A percentile compares a stretch with the other conserved stretches of the same genome.
Evolutionary conservation across 2,888 invertebrate species (phyloP).

Genomic region (Linnaemya tessellans): DNA sequence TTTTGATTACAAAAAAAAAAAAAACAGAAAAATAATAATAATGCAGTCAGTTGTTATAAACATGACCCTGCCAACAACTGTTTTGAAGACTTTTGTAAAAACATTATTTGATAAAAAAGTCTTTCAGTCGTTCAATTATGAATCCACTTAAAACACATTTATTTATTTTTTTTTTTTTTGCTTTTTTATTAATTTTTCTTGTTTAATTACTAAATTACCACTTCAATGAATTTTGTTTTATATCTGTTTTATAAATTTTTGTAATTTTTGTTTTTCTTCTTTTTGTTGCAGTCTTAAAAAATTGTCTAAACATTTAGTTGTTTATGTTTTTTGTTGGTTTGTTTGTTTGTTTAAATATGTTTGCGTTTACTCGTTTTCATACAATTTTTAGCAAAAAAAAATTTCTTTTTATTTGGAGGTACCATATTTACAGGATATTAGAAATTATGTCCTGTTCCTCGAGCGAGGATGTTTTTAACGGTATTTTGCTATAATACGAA

Average conservation of each 20-base stretch:
- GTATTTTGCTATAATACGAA: constrained; percentile 30
- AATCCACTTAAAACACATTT: constrained; percentile 19
- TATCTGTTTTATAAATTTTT: constrained; percentile 53
- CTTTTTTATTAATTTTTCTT: constrained; percentile 66
- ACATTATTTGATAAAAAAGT: not conserved
- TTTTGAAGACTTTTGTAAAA: not conserved
- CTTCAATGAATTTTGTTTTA: constrained; percentile 80
- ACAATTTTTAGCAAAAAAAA: constrained; percentile 45
- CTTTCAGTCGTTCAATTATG: not conserved
- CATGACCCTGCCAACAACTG: not conserved
- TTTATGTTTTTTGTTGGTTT: constrained; percentile 57
- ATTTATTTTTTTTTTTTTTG: constrained; percentile 50
- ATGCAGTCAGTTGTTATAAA: no score
- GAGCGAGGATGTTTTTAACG: constrained; percentile 69
- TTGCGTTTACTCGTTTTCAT: constrained; percentile 59
- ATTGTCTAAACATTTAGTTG: constrained; percentile 80
- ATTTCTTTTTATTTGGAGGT: constrained; percentile 47
- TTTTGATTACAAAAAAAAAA: no score
- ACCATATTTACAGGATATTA: constrained; percentile 71
- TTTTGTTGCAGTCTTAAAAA: constrained; percentile 82
- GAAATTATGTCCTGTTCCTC: constrained; percentile 65
- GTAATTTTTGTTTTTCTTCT: constrained; percentile 51
- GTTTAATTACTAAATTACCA: constrained; percentile 79
- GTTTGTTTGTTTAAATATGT: constrained; percentile 62
- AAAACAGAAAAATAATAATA: no score